Evolutionary conservation across 2,888 invertebrate species (phyloP).

Genomic region (Nasonovia ribisnigri): DNA sequence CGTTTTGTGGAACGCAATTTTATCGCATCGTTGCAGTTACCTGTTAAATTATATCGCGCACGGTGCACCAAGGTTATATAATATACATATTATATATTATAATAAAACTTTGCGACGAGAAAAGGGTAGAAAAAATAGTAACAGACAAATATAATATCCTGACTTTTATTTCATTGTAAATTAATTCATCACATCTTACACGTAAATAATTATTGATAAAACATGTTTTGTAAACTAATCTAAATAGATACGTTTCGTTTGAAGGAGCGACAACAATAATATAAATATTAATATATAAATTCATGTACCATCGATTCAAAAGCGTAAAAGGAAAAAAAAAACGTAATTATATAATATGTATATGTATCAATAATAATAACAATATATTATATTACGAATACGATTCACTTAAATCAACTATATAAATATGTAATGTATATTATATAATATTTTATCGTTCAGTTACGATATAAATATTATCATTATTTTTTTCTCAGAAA

Average conservation of each 20-base stretch:
- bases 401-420: slow-evolving; percentile 6
- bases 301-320: not conserved
- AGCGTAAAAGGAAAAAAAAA: slow-evolving; percentile 34
- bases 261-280: not conserved
- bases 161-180: slow-evolving; percentile 36
- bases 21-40: slow-evolving; percentile 13
- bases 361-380: not conserved
- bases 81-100: not conserved
- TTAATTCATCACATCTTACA: slow-evolving; percentile 35
- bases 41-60: not conserved
- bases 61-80: not conserved
- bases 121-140: not conserved
- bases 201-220: slow-evolving; percentile 15
- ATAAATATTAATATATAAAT: slow-evolving; percentile 7
- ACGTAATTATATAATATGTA: not conserved
- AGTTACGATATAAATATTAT: not conserved
- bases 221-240: slow-evolving; percentile 14
- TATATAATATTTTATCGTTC: not conserved
- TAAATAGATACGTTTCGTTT: slow-evolving; percentile 33
- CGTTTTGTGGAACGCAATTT: slow-evolving; percentile 7
- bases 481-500: not conserved
- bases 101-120: not conserved
- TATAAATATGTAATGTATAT: not conserved
- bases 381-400: not conserved
- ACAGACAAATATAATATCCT: not conserved